phyloP scores from a whole-genome alignment of 1,140 invertebrate genomes.

The Brachionus plicatilis region DNA sequence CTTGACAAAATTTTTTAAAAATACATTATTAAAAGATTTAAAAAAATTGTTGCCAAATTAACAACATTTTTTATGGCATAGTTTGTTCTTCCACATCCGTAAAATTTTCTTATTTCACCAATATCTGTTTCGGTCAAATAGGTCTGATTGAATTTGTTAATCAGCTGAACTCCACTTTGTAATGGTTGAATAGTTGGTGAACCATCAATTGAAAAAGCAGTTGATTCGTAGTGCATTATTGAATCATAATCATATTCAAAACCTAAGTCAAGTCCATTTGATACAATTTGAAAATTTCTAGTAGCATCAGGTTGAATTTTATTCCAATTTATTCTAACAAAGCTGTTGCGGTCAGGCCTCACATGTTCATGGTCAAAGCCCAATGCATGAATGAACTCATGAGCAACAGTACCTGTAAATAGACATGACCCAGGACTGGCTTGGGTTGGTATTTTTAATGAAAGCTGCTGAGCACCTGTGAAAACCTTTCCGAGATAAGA shows the following conservation, averaged over 20 bases:
- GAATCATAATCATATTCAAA: slow-evolving; percentile 69
- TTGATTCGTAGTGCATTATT: slow-evolving; percentile 77
- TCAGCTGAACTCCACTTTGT: background rate
- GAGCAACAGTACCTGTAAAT: slow-evolving; percentile 80
- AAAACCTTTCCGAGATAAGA: background rate
- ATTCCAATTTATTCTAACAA: slow-evolving; percentile 46
- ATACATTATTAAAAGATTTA: background rate
- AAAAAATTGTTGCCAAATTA: background rate
- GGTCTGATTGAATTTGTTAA: background rate
- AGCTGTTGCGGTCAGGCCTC: slow-evolving; percentile 82
- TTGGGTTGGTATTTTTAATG: background rate
- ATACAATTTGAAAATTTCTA: background rate
- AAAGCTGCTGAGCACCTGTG: background rate
- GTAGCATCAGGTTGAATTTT: background rate
- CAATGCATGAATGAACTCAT: slow-evolving; percentile 95
- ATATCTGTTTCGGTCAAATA: background rate
- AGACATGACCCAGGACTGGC: background rate
- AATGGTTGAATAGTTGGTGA: slow-evolving; percentile 52
- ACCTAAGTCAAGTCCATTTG: slow-evolving; percentile 26
- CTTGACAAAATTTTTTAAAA: background rate
- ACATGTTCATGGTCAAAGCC: slow-evolving; percentile 99
- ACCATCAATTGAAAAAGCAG: slow-evolving; percentile 69
- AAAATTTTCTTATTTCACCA: background rate
- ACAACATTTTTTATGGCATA: background rate
- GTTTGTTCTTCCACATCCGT: background rate